Percentiles rank a stretch among this genome's conserved stretches.
Conservation (phyloP, 2,113 vertebrate genomes). For the Triplophysa tibetana region DNA sequence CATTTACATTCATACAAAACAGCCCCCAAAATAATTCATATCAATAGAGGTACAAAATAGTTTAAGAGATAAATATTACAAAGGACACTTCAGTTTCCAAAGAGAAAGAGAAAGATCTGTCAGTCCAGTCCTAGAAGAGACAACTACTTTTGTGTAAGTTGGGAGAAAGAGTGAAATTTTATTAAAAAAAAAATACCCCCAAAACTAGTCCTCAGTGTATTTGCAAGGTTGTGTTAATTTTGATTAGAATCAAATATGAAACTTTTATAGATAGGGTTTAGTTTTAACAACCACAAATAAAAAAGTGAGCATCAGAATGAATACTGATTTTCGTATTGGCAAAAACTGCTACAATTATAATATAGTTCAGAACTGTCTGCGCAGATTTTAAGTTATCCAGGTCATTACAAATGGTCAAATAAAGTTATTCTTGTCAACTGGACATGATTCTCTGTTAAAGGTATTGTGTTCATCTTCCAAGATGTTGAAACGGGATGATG, state of each 20-base stretch:
- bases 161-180: not conserved
- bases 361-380: constrained; percentile 3
- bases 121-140: constrained; percentile 25
- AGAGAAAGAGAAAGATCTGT: constrained; percentile 19
- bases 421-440: not conserved
- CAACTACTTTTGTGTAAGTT: not conserved
- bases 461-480: not conserved
- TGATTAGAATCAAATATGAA: not conserved
- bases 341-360: not conserved
- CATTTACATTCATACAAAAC: constrained; percentile 88
- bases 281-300: not conserved
- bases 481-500: not conserved
- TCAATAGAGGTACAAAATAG: constrained; percentile 66
- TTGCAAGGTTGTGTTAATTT: constrained; percentile 1
- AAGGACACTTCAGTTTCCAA: constrained; percentile 64
- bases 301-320: not conserved
- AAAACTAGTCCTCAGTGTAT: not conserved
- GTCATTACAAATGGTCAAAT: not conserved
- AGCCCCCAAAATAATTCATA: constrained; percentile 78
- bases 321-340: constrained; percentile 20
- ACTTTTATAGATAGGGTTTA: not conserved
- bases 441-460: not conserved
- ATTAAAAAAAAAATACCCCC: not conserved
- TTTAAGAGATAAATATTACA: constrained; percentile 57
- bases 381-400: not conserved